Conservation (phyloP, 1,140 invertebrate species). For the Drosophila watanabei region DNA sequence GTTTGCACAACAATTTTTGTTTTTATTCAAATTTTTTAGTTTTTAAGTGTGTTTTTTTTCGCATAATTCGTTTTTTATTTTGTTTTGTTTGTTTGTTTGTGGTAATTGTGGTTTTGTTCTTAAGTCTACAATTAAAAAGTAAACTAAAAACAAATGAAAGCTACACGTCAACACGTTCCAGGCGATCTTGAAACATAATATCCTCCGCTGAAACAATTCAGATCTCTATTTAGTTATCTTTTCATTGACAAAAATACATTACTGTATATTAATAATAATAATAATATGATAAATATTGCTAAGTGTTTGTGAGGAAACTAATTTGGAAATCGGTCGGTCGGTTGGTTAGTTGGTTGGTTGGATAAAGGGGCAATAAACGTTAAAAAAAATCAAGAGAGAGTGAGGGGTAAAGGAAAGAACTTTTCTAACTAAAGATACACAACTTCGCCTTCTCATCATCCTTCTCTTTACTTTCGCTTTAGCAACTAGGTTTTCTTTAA, state of each 20-base stretch:
- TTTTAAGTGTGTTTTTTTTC: slow-evolving; percentile 39
- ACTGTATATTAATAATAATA: slow-evolving; percentile 11
- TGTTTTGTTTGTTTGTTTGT: slow-evolving; percentile 41
- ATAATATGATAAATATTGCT: slow-evolving; percentile 34
- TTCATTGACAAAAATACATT: slow-evolving; percentile 41
- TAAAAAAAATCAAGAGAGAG: slow-evolving; percentile 9
- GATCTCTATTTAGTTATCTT: slow-evolving; percentile 24
- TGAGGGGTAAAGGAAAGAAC: slow-evolving; percentile 40
- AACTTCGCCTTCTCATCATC: slow-evolving; percentile 28
- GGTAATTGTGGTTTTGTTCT: slow-evolving; percentile 21
- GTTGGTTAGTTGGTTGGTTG: neutral
- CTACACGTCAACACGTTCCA: slow-evolving; percentile 51
- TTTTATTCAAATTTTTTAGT: slow-evolving; percentile 49
- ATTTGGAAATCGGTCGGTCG: slow-evolving; percentile 11
- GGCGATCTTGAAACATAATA: slow-evolving; percentile 42
- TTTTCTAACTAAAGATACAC: slow-evolving; percentile 73
- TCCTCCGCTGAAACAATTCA: slow-evolving; percentile 47
- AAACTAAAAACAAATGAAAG: slow-evolving; percentile 78
- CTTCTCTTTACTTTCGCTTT: slow-evolving; percentile 23
- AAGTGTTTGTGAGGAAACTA: slow-evolving; percentile 28
- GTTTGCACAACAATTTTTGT: slow-evolving; percentile 56
- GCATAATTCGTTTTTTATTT: slow-evolving; percentile 40
- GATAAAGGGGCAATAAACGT: slow-evolving; percentile 9
- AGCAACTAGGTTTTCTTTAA: slow-evolving; percentile 48
- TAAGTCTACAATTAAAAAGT: slow-evolving; percentile 64